Evolutionary conservation across 2,113 vertebrate genomes (phyloP), one percentile per base, ranked within the genome.

Genomic region (Phylloscopus trochilus): DNA sequence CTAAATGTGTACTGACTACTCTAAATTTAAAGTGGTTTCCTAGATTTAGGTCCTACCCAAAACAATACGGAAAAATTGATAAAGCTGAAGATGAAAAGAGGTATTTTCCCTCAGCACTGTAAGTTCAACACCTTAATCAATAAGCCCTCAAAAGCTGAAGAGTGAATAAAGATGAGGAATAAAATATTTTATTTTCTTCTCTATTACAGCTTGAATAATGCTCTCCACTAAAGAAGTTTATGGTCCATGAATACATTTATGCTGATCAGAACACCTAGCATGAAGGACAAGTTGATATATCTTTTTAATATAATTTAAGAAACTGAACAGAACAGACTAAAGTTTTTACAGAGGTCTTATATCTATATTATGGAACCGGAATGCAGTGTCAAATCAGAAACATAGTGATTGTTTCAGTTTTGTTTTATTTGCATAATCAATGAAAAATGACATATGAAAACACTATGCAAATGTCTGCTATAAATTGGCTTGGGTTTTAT

Each of bases 131-230:
- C 31, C 72, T 90, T 87, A 93, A 83, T 49, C 67, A 68, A 89
- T 69, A 77, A 88, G 18, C 31, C 62, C n/a, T 76, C 52, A 67
- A 83, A 93, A 78, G 4, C 13, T 60, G 35, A 81, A 78, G 58
- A 89, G 56, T 90, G 17, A 95, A 92, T 87, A 96, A 95, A 95
- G 84, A 47, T 92, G 27, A 75, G 35, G 78, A 85, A 88, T 83
- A 97, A 94, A 96, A 74, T 83, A 80, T 87, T 94, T 95, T 81
- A n/a, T 66, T 95, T 92, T 79, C 66, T 96, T 90, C 72, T 79
- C n/a, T 72, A 56, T 91, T 93, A 66, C 68, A 72, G 43, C 51
- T 79, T 92, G 69, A 95, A 72, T 96, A 93, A 93, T 87, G 78
- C 51, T 80, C 53, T 94, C 75, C 89, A 79, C 41, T 79, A 70